A percentile compares a stretch with the other conserved stretches of the same genome.
Evolutionary conservation across 2,888 invertebrate species (phyloP).

Genomic region (Quadroppia sp.): DNA sequence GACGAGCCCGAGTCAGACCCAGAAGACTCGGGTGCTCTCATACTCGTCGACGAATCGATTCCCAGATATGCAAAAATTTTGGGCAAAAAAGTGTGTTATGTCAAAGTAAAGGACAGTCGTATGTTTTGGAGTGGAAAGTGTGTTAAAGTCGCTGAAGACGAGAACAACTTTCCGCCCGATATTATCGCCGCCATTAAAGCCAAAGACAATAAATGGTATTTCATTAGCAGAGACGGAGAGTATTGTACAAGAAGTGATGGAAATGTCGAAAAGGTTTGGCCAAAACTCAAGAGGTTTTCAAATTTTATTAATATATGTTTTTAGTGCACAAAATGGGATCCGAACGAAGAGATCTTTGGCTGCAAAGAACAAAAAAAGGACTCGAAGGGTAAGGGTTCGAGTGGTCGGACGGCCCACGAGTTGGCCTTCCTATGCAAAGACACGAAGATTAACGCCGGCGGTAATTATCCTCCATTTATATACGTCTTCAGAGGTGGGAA

Average conservation of each 20-base stretch:
- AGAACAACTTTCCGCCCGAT: constrained; percentile 13
- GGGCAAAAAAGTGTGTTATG: not conserved
- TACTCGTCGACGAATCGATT: not conserved
- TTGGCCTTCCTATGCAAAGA: not conserved
- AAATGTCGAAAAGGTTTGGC: not conserved
- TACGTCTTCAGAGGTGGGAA: not conserved
- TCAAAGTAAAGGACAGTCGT: not conserved
- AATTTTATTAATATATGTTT: not conserved
- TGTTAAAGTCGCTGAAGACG: not conserved
- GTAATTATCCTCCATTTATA: not conserved
- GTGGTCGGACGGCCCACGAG: not conserved
- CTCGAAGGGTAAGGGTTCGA: not conserved
- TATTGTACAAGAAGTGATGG: not conserved
- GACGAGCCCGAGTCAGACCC: not conserved
- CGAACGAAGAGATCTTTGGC: not conserved
- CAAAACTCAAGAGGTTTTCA: no score
- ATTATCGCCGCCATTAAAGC: constrained; percentile 14
- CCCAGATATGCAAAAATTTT: not conserved
- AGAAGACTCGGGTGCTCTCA: not conserved
- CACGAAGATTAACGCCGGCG: not conserved
- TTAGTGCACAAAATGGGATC: not conserved
- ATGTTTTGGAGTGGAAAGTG: constrained; percentile 9
- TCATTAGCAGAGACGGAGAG: not conserved
- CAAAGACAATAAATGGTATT: constrained; percentile 8
- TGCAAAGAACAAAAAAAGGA: no score